Evolutionary conservation across 2,888 invertebrate species (phyloP).

Genomic region (Antheraea yamamai): DNA sequence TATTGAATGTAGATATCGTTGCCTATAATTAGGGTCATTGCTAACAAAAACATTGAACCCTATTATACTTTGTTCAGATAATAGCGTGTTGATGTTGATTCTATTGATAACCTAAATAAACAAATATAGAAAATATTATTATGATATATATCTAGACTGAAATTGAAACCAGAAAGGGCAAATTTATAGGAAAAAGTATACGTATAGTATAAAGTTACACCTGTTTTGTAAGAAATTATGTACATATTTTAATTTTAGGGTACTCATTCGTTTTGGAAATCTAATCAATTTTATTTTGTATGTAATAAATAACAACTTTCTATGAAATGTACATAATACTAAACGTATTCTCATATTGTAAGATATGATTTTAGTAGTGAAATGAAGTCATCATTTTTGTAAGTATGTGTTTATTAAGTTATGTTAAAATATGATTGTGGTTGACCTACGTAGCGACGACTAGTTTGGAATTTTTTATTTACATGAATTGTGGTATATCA

Average conservation of each 20-base stretch:
- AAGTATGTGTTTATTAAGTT: background rate
- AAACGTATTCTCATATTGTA: background rate
- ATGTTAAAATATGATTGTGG: background rate
- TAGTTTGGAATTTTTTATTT: background rate
- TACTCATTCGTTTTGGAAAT: background rate
- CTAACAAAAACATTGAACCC: no score
- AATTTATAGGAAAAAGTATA: slow-evolving; percentile 2
- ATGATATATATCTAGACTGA: background rate
- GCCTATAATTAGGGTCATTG: no score
- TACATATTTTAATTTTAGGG: background rate
- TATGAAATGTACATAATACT: background rate
- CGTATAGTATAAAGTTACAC: background rate
- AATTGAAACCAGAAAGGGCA: background rate
- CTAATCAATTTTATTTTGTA: background rate
- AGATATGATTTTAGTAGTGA: background rate
- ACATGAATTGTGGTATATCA: background rate
- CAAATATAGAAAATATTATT: background rate
- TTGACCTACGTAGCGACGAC: background rate
- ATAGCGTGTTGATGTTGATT: no score
- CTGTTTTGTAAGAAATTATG: background rate
- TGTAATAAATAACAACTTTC: background rate
- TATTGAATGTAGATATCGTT: no score
- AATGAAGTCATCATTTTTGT: background rate
- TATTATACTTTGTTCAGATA: no score
- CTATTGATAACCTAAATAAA: background rate